Conservation (phyloP, 1,140 invertebrate genomes). For the Brachionus koreanus region DNA sequence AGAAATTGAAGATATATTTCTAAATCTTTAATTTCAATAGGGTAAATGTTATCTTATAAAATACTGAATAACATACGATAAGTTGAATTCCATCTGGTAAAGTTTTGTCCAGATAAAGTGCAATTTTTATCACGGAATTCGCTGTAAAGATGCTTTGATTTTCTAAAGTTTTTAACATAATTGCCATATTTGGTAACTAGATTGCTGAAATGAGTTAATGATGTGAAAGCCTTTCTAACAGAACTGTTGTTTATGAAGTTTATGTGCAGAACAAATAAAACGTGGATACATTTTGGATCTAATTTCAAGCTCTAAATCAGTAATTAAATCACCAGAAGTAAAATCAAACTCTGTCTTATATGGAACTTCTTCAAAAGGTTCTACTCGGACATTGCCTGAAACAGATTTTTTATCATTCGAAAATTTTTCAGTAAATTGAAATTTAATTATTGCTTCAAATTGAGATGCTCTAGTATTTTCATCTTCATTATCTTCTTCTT, state of each 20-base stretch:
- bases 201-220: neutral
- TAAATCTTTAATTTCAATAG: neutral
- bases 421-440: neutral
- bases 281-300: neutral
- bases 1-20: conserved; percentile 17
- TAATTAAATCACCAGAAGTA: neutral
- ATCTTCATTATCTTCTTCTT: neutral
- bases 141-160: neutral
- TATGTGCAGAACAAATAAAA: neutral
- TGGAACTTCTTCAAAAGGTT: neutral
- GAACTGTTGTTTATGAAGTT: conserved; percentile 9
- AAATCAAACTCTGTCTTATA: neutral
- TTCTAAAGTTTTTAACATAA: neutral
- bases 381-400: neutral
- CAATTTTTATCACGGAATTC: neutral
- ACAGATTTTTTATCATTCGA: neutral
- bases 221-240: neutral
- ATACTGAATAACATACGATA: neutral
- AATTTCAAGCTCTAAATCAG: neutral
- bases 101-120: neutral
- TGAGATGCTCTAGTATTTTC: neutral
- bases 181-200: neutral
- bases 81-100: conserved; percentile 2
- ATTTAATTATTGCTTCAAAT: neutral
- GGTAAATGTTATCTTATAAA: too few species aligned